phyloP scores from a whole-genome alignment of 2,797 vertebrate genomes.

The Poeciliopsis presidionis region DNA sequence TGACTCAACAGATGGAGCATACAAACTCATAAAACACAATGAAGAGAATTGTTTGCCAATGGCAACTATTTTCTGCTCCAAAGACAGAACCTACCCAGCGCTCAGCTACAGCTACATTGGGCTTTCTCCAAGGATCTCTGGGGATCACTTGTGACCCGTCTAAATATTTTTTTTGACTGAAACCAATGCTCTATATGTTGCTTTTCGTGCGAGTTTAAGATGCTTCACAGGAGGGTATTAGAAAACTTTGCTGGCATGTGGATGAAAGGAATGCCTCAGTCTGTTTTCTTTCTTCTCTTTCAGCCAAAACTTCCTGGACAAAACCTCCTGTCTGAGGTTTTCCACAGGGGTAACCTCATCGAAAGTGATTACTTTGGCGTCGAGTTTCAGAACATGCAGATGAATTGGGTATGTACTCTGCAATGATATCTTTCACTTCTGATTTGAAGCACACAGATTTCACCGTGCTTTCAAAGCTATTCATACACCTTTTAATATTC shows the following conservation, averaged over 20 bases:
- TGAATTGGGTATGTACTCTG: slow-evolving; percentile 88
- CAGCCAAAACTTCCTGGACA: slow-evolving; percentile 89
- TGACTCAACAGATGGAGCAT: slow-evolving; percentile 45
- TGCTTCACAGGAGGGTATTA: slow-evolving; percentile 6
- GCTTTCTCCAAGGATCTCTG: slow-evolving; percentile 2
- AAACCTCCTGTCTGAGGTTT: slow-evolving; percentile 85
- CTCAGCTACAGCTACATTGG: slow-evolving; percentile 2
- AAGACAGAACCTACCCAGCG: slow-evolving; percentile 21
- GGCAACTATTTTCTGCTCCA: slow-evolving; percentile 41
- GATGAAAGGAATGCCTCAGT: slow-evolving; percentile 27
- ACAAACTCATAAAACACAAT: slow-evolving; percentile 37
- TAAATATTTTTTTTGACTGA: not conserved
- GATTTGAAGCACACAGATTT: not conserved
- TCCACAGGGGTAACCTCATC: slow-evolving; percentile 89
- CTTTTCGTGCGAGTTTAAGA: not conserved
- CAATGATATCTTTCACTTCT: slow-evolving; percentile 3
- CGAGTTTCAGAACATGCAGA: slow-evolving; percentile 92
- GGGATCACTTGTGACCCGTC: not conserved
- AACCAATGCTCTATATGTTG: not conserved
- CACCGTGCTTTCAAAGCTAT: not conserved
- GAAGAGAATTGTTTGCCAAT: slow-evolving; percentile 55
- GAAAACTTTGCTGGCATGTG: slow-evolving; percentile 18
- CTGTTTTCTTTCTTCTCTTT: slow-evolving; percentile 33
- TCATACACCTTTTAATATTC: not conserved
- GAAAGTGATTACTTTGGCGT: slow-evolving; percentile 98